Conservation (phyloP, 2,113 vertebrate genomes). For the Myodes glareolus region DNA sequence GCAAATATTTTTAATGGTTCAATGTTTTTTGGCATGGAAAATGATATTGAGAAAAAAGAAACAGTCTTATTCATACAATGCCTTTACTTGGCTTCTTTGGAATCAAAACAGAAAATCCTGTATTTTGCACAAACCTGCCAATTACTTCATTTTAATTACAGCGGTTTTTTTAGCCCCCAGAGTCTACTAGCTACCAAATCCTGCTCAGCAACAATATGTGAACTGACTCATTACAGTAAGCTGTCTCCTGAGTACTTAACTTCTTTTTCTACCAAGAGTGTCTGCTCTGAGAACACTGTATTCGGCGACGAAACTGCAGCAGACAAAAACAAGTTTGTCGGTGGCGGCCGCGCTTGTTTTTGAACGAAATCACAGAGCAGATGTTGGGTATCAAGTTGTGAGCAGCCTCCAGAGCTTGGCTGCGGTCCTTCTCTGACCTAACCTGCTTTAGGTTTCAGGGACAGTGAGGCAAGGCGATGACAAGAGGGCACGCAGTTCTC, state of each 20-base stretch:
- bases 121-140: slow-evolving; percentile 67
- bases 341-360: not conserved
- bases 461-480: not conserved
- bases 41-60: slow-evolving; percentile 4
- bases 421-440: not conserved
- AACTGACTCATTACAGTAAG: slow-evolving; percentile 56
- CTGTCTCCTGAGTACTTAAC: slow-evolving; percentile 36
- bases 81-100: slow-evolving; percentile 36
- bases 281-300: not conserved
- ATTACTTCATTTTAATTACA: slow-evolving; percentile 77
- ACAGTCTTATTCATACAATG: not conserved
- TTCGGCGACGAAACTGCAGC: not conserved
- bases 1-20: not conserved
- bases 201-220: slow-evolving; percentile 28
- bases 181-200: slow-evolving; percentile 47
- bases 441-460: not conserved
- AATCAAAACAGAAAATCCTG: slow-evolving; percentile 66
- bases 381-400: not conserved
- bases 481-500: slow-evolving; percentile 19
- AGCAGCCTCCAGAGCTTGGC: not conserved
- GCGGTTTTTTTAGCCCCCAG: slow-evolving; percentile 44
- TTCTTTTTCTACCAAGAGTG: not conserved
- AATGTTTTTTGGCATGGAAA: slow-evolving; percentile 33
- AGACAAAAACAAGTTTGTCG: not conserved
- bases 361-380: not conserved